A percentile compares a stretch with the other conserved stretches of the same genome.
Conservation (phyloP, 30 jellyfish, hydroid and myxozoan species). For the Pseudorhiza aurosa region DNA sequence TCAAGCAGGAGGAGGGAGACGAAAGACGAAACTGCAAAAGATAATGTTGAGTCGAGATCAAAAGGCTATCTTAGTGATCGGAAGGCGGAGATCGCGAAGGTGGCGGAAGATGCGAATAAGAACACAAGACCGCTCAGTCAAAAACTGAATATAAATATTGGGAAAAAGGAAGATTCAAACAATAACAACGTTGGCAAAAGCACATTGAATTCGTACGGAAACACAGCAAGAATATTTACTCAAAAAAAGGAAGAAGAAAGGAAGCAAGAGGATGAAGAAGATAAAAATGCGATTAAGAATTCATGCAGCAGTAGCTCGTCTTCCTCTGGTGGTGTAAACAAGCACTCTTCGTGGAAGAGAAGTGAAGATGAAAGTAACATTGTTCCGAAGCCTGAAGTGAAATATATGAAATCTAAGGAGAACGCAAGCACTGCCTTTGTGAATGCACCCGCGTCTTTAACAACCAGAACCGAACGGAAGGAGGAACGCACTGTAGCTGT, state of each 20-base stretch:
- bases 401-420: conserved; percentile 12
- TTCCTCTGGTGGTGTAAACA: not conserved
- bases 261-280: not conserved
- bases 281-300: not conserved
- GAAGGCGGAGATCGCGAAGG: conserved; percentile 4
- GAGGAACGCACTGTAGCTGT: conserved; percentile 40
- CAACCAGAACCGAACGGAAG: conserved; percentile 31
- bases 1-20: not conserved
- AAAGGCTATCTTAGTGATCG: not conserved
- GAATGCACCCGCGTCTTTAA: conserved; percentile 26
- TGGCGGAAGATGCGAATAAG: not conserved
- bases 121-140: not conserved
- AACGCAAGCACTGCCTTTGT: conserved; percentile 7
- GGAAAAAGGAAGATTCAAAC: not conserved
- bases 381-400: conserved; percentile 8
- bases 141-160: not conserved
- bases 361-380: not conserved
- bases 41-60: not conserved
- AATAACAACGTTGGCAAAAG: not conserved
- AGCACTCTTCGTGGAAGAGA: not conserved
- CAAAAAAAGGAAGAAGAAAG: not conserved
- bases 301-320: not conserved
- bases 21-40: not conserved
- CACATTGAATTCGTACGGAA: not conserved
- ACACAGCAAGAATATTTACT: not conserved